Conservation (phyloP, 2,113 vertebrate genomes). For the Tricholaema leucomelas region DNA sequence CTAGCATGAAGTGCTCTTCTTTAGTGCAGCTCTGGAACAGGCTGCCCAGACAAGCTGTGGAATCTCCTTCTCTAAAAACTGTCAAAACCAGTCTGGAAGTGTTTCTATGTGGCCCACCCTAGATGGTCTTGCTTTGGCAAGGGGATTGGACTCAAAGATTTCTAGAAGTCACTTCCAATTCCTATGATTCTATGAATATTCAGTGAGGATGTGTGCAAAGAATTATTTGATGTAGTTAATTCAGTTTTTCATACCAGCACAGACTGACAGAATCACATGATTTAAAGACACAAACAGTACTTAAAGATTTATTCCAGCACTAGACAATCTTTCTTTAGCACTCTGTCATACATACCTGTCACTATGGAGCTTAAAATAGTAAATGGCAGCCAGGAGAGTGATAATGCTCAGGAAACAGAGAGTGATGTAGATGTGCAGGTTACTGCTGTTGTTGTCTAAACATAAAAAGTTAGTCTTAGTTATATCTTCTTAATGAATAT, state of each 20-base stretch:
- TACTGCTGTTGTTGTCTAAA: background rate
- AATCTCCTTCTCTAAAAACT: too few species aligned
- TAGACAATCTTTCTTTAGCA: background rate
- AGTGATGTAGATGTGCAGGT: accelerated
- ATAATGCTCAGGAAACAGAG: conserved; percentile 28
- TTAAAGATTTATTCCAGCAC: background rate
- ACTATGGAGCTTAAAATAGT: background rate
- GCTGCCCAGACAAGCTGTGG: too few species aligned
- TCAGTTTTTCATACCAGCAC: background rate
- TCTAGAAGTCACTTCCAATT: too few species aligned
- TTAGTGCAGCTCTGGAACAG: background rate
- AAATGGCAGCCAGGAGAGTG: background rate
- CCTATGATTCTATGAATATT: background rate
- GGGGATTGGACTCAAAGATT: too few species aligned
- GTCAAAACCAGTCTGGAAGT: too few species aligned
- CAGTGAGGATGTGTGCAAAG: background rate
- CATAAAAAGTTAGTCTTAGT: conserved; percentile 7
- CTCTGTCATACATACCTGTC: conserved; percentile 56
- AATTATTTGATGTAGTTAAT: background rate
- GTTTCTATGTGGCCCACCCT: too few species aligned
- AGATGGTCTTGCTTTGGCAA: too few species aligned
- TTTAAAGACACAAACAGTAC: background rate
- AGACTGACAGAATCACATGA: background rate
- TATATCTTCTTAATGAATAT: background rate
- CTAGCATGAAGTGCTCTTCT: background rate